A percentile compares a stretch with the other conserved stretches of the same genome.
Conservation (phyloP, 2,888 invertebrate genomes). For the Augochlorella aurata region DNA sequence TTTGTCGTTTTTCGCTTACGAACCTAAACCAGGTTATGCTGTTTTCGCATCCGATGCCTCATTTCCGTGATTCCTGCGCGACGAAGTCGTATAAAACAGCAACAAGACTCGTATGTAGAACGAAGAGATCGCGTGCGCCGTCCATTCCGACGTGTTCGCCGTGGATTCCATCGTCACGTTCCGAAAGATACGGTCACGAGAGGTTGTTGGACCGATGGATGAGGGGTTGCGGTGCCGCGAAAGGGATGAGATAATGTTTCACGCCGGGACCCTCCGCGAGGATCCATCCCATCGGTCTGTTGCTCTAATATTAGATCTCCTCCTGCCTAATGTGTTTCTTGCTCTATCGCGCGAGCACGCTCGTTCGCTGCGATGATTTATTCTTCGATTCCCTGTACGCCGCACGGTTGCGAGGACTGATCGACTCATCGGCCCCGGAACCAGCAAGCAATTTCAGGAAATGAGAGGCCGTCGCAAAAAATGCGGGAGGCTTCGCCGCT, state of each 20-base stretch:
- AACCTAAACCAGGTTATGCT: no score
- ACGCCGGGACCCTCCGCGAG: slow-evolving; percentile 49
- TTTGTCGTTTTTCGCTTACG: no score
- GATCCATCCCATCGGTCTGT: slow-evolving; percentile 47
- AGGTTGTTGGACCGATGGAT: slow-evolving; percentile 32
- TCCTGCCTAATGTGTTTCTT: slow-evolving; percentile 46
- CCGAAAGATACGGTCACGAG: slow-evolving; percentile 37
- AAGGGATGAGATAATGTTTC: slow-evolving; percentile 56
- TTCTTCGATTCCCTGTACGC: slow-evolving; percentile 17
- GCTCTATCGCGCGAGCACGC: slow-evolving; percentile 44
- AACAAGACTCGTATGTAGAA: slow-evolving; percentile 21
- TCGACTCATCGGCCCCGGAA: not conserved
- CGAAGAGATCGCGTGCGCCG: slow-evolving; percentile 20
- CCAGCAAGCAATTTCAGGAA: not conserved
- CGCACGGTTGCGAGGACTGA: not conserved
- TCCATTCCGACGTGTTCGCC: slow-evolving; percentile 23
- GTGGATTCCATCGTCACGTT: slow-evolving; percentile 36
- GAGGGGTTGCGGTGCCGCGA: slow-evolving; percentile 30
- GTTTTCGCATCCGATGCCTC: not conserved
- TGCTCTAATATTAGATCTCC: slow-evolving; percentile 64
- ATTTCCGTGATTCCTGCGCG: slow-evolving; percentile 21
- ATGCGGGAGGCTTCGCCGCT: not conserved
- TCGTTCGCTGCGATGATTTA: slow-evolving; percentile 41
- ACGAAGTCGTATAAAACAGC: not conserved
- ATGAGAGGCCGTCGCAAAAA: not conserved